Base-by-base conservation (phyloP, 2,113 vertebrate species). In the Empidonax alnorum region DNA sequence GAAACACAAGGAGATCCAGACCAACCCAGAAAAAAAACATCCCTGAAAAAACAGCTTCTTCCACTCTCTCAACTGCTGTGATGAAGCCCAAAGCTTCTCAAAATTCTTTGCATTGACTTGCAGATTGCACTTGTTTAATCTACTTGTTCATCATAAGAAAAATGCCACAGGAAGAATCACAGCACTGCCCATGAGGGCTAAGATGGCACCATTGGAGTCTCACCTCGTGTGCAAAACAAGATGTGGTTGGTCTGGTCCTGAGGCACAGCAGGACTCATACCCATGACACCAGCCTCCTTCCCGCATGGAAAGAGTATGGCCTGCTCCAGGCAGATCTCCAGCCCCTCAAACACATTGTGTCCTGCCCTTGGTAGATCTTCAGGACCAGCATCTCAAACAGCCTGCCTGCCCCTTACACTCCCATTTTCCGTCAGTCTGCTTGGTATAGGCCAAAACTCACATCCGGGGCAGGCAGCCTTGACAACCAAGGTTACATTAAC, bases 11-110 rank as follows among this genome's bases (percentile, higher is more conserved):
- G 33, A 65, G 22, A 66, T 6, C 11, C 41, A 61, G 56, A n/a
- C 37, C 65, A 77, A 42, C 9, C 19, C 30, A 22, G 65, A 42
- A 55, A 63, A 63, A 90, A 90, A 83, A 24, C 41, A 39, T 39
- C 39, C 49, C 44, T 74, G 82, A 58, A 49, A 74, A 79, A 59
- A 63, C 44, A 90, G 62, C 72, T 68, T 68, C 55, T 94, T 63
- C n/a, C 15, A 37, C 39, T 37, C 58, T 49, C 41, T 25, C 17
- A 23, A 15, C 61, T 53, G 39, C 66, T n/a, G 49, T 42, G 39
- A 77, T 69, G 68, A 68, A 47, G n/a, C 14, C 39, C 18, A n/a
- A 59, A 83, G 49, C 21, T 78, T 67, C 76, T 22, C 53, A 90
- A 69, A 7, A 31, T 27, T 74, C 61, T 74, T 65, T 47, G 44